Base-by-base conservation (phyloP, 1,140 invertebrate species). In the Meloidogyne exigua region DNA sequence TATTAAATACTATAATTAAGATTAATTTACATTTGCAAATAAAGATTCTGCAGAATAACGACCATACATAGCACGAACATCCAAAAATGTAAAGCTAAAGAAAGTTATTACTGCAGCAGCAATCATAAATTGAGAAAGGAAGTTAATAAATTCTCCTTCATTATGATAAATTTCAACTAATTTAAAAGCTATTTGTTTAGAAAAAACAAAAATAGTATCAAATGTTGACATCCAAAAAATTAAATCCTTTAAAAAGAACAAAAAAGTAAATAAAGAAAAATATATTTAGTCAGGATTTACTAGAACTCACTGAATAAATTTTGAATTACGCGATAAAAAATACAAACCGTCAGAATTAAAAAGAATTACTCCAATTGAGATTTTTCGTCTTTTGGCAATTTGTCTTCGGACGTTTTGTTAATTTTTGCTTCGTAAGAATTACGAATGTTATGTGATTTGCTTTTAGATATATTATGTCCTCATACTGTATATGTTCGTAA, bases 51-150 rank as follows among this genome's bases (percentile, higher is more conserved):
- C 15, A 18, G 39, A 73, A 42, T 80, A 81, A n/a, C 79, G 67
- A 36, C 79, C 79, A 71, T 80, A 80, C 15, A 62, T 57, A n/a
- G 75, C 79, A 57, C 71, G 79, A 62, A 76, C 36, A 23, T 76
- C 71, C 0, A 81, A 15, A 69, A 82, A 64, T 12, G n/a, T 49
- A 13, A 80, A 49, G n/a, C 28, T 32, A 18, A 71, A 21, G 36
- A 82, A 64, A 15, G 68, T 76, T 21, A 80, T 81, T 26, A 67
- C 7, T 32, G 72, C 79, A 12, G 79, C 76, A 15, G 70, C n/a
- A 25, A 80, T 15, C 79, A 80, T 80, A 25, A 80, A 81, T 11
- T 63, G n/a, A 25, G 79, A 70, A 15, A 80, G 49, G 18, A 44
- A 66, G 9, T 49, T 9, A 39, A 80, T 18, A 13, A 80, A 39